Evolutionary conservation across 2,113 vertebrate species (phyloP).

Genomic region (Ceuthmochares aereus): DNA sequence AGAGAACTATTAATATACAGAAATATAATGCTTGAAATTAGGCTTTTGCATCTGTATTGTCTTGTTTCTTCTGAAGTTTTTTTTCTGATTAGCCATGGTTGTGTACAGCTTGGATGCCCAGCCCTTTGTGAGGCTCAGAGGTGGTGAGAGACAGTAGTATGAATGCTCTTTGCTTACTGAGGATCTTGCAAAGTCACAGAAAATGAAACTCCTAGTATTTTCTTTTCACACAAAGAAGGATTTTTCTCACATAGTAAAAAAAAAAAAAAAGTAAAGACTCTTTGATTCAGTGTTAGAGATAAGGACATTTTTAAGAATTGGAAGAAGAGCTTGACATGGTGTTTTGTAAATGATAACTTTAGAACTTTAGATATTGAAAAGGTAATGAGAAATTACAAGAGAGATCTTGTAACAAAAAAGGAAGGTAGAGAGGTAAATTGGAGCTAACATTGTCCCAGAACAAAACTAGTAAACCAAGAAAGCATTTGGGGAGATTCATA

Average conservation of each 20-base stretch:
- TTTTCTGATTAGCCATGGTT: background rate
- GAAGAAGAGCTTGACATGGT: accelerated
- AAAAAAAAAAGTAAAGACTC: background rate
- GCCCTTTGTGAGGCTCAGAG: background rate
- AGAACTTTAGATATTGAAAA: background rate
- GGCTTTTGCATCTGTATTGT: background rate
- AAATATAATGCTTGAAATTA: background rate
- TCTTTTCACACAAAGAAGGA: background rate
- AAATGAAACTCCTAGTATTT: background rate
- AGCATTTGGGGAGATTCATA: background rate
- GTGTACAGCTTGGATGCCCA: background rate
- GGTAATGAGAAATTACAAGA: background rate
- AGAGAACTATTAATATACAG: background rate
- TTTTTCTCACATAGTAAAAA: background rate
- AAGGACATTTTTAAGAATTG: background rate
- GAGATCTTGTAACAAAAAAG: background rate
- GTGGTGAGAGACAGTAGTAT: background rate
- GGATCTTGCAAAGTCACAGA: background rate
- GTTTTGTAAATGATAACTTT: background rate
- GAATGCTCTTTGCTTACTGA: background rate
- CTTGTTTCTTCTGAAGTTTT: background rate
- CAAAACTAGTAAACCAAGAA: background rate
- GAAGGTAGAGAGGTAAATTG: background rate
- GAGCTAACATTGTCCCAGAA: background rate
- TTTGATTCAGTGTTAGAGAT: background rate